A percentile compares a stretch with the other conserved stretches of the same genome.
phyloP scores from a whole-genome alignment of 2,888 invertebrate species.

The Apantesis nais region DNA sequence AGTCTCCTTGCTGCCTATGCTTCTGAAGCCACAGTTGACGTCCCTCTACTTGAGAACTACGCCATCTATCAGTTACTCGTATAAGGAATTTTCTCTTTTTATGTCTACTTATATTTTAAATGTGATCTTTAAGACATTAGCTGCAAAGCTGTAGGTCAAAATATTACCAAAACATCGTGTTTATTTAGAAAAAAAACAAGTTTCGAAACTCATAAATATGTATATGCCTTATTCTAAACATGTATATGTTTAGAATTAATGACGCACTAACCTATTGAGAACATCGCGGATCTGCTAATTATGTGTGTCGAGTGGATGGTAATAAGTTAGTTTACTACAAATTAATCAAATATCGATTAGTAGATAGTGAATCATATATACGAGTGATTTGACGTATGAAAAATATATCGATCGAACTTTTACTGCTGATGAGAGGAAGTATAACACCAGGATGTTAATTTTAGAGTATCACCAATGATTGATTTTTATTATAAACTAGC shows the following conservation, averaged over 20 bases:
- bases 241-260: conserved; percentile 2
- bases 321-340: conserved; percentile 18
- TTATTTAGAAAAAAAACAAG: neutral
- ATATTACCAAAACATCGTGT: neutral
- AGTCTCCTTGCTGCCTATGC: too few species aligned
- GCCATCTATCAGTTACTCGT: too few species aligned
- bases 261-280: conserved; percentile 19
- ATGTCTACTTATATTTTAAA: too few species aligned
- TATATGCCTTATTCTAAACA: neutral
- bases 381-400: neutral
- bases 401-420: conserved; percentile 24
- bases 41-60: too few species aligned
- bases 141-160: neutral
- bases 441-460: conserved; percentile 15
- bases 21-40: too few species aligned
- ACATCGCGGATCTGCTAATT: conserved; percentile 19
- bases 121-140: too few species aligned
- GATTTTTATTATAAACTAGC: neutral
- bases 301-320: conserved; percentile 12
- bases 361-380: conserved; percentile 23
- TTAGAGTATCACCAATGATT: neutral
- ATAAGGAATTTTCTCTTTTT: too few species aligned
- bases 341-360: conserved; percentile 26
- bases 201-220: neutral
- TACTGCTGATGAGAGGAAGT: conserved; percentile 9